phyloP scores from a whole-genome alignment of 2,888 invertebrate genomes.

The Synanthedon vespiformis region DNA sequence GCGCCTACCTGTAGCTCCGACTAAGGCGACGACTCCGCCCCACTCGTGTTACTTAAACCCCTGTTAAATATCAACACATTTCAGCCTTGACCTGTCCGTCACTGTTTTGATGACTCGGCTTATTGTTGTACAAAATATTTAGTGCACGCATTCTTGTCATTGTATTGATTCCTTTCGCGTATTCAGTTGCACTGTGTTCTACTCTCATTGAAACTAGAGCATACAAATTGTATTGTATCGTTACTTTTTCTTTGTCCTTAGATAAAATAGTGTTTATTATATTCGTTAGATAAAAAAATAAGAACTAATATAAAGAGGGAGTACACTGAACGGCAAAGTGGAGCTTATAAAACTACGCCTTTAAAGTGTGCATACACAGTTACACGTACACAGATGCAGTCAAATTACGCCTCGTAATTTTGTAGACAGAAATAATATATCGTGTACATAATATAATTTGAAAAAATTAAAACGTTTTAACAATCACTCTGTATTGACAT shows the following conservation, averaged over 20 bases:
- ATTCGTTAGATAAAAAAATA: background rate
- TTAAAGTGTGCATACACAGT: too few relatives aligned
- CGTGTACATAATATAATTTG: too few relatives aligned
- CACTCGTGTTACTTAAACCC: constrained; percentile 10
- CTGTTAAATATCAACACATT: constrained; percentile 7
- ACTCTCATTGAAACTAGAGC: background rate
- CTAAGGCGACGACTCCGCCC: constrained; percentile 18
- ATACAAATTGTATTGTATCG: background rate
- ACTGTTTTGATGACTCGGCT: constrained; percentile 26
- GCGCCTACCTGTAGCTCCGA: constrained; percentile 7
- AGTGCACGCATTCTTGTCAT: constrained; percentile 19
- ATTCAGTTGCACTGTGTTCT: background rate
- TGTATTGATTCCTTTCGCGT: constrained; percentile 4
- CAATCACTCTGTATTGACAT: background rate
- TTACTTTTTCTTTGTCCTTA: background rate
- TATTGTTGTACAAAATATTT: constrained; percentile 20
- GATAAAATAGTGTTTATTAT: too few relatives aligned
- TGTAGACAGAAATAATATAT: too few relatives aligned
- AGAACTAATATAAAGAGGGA: too few relatives aligned
- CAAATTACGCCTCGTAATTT: too few relatives aligned
- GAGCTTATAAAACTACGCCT: too few relatives aligned
- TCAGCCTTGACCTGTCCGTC: constrained; percentile 49
- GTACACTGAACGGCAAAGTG: too few relatives aligned
- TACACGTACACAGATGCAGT: too few relatives aligned
- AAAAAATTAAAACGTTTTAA: too few relatives aligned